Evolutionary conservation across 2,113 vertebrate genomes (phyloP).

Genomic region (Struthio camelus): DNA sequence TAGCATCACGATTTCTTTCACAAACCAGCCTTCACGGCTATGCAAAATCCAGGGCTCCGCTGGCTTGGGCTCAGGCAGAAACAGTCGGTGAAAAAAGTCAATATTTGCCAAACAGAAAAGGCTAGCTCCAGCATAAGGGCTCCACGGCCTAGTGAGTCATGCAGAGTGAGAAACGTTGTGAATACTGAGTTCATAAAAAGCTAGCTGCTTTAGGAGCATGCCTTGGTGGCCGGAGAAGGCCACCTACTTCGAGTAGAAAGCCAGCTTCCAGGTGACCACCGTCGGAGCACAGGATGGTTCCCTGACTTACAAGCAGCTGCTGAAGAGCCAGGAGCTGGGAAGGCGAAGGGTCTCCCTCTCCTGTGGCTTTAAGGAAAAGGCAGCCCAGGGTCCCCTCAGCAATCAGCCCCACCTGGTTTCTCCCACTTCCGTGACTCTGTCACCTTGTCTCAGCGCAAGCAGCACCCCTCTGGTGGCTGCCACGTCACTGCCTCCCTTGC

Average conservation of each 20-base stretch:
- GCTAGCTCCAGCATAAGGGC: neutral
- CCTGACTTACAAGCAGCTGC: neutral
- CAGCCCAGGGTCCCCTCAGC: rapidly evolving
- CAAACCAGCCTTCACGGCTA: neutral
- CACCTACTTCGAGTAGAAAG: neutral
- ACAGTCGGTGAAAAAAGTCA: neutral
- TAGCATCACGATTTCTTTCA: neutral
- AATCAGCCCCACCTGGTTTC: neutral
- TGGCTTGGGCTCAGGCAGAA: neutral
- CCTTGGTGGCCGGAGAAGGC: neutral
- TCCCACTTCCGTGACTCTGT: neutral
- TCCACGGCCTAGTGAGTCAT: neutral
- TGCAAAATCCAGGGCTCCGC: neutral
- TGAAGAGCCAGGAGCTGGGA: neutral
- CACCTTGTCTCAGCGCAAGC: neutral
- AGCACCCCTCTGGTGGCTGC: neutral
- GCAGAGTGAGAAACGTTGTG: neutral
- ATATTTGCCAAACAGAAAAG: neutral
- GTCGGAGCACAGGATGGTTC: neutral
- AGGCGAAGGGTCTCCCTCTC: neutral
- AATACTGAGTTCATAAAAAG: neutral
- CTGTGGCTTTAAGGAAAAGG: neutral
- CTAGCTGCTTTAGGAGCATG: neutral
- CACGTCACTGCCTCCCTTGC: neutral
- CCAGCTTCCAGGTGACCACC: neutral